Conservation (phyloP, 2,888 invertebrate genomes). For the Empis livida region DNA sequence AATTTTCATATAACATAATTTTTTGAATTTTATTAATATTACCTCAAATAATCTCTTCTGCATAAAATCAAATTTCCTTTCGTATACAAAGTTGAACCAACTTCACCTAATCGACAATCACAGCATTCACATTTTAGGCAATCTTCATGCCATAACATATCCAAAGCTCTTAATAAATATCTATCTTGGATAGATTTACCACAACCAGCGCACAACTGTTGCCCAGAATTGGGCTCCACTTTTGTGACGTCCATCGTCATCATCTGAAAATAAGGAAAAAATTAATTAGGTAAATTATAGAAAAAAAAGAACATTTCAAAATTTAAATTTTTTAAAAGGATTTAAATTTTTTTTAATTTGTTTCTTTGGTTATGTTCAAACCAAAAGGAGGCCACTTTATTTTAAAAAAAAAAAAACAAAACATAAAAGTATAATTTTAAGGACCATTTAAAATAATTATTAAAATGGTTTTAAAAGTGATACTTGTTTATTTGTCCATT, state of each 20-base stretch:
- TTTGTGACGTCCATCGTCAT: constrained; percentile 85
- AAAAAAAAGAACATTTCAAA: too few species aligned
- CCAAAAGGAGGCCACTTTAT: not conserved
- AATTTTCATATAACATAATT: too few species aligned
- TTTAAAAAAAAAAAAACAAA: too few species aligned
- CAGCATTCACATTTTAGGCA: constrained; percentile 96
- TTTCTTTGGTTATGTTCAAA: too few species aligned
- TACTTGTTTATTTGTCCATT: too few species aligned
- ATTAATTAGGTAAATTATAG: too few species aligned
- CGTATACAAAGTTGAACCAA: constrained; percentile 88
- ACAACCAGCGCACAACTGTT: constrained; percentile 84
- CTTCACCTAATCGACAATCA: constrained; percentile 91
- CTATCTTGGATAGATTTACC: constrained; percentile 88
- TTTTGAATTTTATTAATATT: too few species aligned
- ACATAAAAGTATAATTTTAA: too few species aligned
- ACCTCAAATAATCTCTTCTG: constrained; percentile 92
- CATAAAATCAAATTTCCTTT: constrained; percentile 92
- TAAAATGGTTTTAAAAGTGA: too few species aligned
- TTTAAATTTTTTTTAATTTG: too few species aligned
- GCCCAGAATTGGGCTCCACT: constrained; percentile 46
- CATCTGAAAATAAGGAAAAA: constrained; percentile 34
- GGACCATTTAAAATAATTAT: too few species aligned
- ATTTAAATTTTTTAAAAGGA: too few species aligned
- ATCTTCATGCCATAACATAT: constrained; percentile 95
- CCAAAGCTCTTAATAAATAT: constrained; percentile 80